Base-by-base conservation (phyloP, 2,888 invertebrate genomes). In the Malthinus flaveolus region DNA sequence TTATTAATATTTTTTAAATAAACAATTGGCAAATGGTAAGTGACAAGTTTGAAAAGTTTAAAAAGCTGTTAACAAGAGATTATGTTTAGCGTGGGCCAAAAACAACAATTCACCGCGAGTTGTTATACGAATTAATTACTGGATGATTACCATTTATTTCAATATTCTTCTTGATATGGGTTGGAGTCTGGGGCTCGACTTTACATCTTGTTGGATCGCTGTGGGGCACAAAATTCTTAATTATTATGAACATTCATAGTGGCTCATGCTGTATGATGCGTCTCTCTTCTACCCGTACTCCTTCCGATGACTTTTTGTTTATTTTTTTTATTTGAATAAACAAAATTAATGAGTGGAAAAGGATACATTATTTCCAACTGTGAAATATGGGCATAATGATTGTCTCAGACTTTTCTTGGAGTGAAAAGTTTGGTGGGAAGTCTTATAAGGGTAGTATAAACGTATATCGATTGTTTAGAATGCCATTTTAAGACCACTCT, bases 61-160 rank as follows among this genome's bases (percentile, higher is more conserved):
- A 36, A 51, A 34, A 53, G 58, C 46, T 59, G 59, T 59, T 59
- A 50, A 53, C 59, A 35, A 46, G 42, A 45, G 50, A 50, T 56
- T 56, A 56, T 32, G 12, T 44, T 45, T 35, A 56, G 55, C 51
- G 56, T 59, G 59, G 55, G 54, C 57, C 51, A 55, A 35, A 58
- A 61, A 53, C 57, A 57, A 57, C 62, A 57, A 56, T 64, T 64
- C 61, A 66, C 59, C 57, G 55, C 50, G 47, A 61, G 59, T 59
- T 63, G 65, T 65, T 66, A 66, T 65, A 66, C 62, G 67, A 66
- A 67, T 68, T 67, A 68, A 70, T 70, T 69, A 69, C 64, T 59
- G 62, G 62, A 66, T 67, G 63, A 68, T 68, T 69, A 69, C 62
- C 69, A 69, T 69, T 69, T 69, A 69, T 69, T 69, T 69, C 69